Evolutionary conservation across 2,797 vertebrate genomes (phyloP), one percentile per base, ranked within the genome.

Genomic region (Sebastes steindachneri): DNA sequence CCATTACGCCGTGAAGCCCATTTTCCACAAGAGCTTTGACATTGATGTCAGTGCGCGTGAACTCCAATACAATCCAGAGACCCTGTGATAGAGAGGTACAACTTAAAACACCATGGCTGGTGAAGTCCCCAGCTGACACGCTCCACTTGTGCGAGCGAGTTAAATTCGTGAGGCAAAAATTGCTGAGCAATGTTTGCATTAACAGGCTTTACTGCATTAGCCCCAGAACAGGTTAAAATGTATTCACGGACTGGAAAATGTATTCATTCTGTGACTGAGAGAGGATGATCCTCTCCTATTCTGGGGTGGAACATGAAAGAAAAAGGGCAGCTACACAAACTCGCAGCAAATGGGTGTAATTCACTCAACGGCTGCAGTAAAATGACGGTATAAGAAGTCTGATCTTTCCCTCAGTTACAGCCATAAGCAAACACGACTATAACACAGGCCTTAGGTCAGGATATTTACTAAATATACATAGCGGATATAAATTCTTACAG

Each of bases 21-120:
- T 90, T 90, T 89, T 81, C 82, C 78, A 87, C 69, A 67, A 90
- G 77, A 75, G 86, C 79, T 73, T 70, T 75, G 82, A 87, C 80
- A 84, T 45, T 79, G 82, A 81, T 77, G 76, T 86, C 77, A 64
- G 26, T 28, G 77, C 53, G 7, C 48, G 7, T 77, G 67, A 73
- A 62, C 79, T 79, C 80, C 79, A 71, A 65, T 69, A 70, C 79
- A 84, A 88, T 73, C 82, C 76, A 53, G 73, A 65, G 67, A 72
- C 78, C 66, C 25, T 7, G 70, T 37, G 80, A 87, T 67, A 67
- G 75, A 89, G 74, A 85, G 68, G 65, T 75, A 37, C 68, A 75
- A 77, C 79, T 74, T 76, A 70, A 75, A 84, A 65, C 15, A 71
- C 17, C 7, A 26, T 1, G 19, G 19, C 4, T 23, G 28, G 64